A percentile compares a stretch with the other conserved stretches of the same genome.
These are phyloP conservation scores for Trinorchestia longiramus DNA, from an alignment of 1,140 invertebrate species.

Conservation along the genomic window DNA sequence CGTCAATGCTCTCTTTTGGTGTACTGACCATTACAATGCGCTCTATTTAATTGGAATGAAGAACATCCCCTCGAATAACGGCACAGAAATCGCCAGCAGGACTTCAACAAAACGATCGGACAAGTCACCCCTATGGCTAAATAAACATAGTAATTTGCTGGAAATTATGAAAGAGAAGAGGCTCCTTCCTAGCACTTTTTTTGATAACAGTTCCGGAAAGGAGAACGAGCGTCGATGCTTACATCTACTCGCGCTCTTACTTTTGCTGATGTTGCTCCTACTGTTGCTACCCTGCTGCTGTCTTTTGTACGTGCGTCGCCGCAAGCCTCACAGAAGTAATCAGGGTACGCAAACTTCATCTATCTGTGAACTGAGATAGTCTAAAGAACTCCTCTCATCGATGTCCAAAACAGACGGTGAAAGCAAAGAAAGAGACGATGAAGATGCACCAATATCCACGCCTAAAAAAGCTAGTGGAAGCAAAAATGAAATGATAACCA, in stretches of 20 bases:
- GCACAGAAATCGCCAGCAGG: background rate
- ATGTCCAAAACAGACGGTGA: background rate
- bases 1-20: background rate
- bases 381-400: background rate
- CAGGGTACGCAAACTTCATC: background rate
- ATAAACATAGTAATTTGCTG: background rate
- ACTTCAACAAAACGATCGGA: background rate
- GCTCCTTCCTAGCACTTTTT: slow-evolving; percentile 2
- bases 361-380: too few relatives aligned
- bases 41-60: background rate
- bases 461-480: background rate
- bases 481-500: background rate
- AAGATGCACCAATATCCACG: background rate
- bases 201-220: background rate
- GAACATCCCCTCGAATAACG: background rate
- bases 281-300: background rate
- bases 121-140: background rate
- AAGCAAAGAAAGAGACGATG: background rate
- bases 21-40: background rate
- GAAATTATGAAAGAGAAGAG: background rate
- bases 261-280: background rate
- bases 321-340: background rate
- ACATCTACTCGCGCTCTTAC: background rate
- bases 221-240: background rate
- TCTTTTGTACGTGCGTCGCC: background rate